Evolutionary conservation across 2,113 vertebrate species (phyloP).

Genomic region (Notechis scutatus): DNA sequence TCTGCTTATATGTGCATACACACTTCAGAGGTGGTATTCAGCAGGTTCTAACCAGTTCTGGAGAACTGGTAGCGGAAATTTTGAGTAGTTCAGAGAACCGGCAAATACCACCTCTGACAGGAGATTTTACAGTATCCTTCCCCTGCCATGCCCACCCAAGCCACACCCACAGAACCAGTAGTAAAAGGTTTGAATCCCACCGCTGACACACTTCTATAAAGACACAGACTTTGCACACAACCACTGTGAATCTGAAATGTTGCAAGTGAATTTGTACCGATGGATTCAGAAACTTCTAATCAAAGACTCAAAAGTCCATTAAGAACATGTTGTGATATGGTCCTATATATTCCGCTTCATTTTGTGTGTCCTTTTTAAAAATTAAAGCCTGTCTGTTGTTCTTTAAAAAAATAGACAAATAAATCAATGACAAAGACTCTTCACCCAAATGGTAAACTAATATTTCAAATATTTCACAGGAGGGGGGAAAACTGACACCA

Average conservation of each 20-base stretch:
- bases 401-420: conserved; percentile 5
- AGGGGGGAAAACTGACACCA: background rate
- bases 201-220: background rate
- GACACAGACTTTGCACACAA: background rate
- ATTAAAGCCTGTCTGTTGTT: background rate
- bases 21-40: background rate
- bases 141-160: no score
- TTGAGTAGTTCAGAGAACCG: no score
- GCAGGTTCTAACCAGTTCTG: no score
- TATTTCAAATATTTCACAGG: background rate
- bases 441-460: background rate
- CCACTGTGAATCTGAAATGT: background rate
- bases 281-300: background rate
- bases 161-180: no score
- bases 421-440: background rate
- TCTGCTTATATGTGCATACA: background rate
- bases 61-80: no score
- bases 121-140: no score
- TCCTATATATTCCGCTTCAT: background rate
- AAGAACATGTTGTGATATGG: background rate
- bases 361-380: background rate
- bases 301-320: background rate
- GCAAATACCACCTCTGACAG: no score
- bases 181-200: no score
- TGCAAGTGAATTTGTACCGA: background rate